A percentile compares a stretch with the other conserved stretches of the same genome.
Conservation (phyloP, 2,797 vertebrate genomes). For the Neosilurus mollespiculum region DNA sequence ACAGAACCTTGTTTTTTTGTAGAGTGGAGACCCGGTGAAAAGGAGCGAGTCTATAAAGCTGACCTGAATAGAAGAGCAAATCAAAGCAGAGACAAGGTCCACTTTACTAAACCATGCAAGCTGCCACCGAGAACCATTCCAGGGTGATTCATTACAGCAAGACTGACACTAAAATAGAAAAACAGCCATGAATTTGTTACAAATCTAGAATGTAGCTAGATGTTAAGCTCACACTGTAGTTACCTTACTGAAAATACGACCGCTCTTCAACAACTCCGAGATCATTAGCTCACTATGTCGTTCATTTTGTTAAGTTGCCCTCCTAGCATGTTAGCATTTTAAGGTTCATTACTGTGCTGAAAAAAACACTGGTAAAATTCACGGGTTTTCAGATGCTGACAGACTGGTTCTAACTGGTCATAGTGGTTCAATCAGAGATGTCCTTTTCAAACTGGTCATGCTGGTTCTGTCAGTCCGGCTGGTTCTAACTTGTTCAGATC, state of each 20-base stretch:
- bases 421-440: too few species aligned
- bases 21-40: conserved; percentile 61
- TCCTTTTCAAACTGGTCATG: too few species aligned
- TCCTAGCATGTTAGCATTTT: not conserved
- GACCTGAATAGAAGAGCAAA: conserved; percentile 70
- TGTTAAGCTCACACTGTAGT: not conserved
- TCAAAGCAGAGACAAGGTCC: conserved; percentile 64
- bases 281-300: not conserved
- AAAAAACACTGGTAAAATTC: not conserved
- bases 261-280: not conserved
- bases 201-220: not conserved
- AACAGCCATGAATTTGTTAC: not conserved
- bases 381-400: not conserved
- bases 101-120: conserved; percentile 56
- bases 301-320: not conserved
- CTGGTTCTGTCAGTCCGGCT: not conserved
- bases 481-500: not conserved
- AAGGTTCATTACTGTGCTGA: not conserved
- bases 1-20: conserved; percentile 60
- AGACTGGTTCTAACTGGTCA: not conserved
- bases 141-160: conserved; percentile 12
- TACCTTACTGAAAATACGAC: not conserved
- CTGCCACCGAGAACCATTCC: conserved; percentile 30
- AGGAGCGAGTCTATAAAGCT: conserved; percentile 51
- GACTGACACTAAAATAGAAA: not conserved